Conservation (phyloP, 2,113 vertebrate genomes). For the Agapornis roseicollis region DNA sequence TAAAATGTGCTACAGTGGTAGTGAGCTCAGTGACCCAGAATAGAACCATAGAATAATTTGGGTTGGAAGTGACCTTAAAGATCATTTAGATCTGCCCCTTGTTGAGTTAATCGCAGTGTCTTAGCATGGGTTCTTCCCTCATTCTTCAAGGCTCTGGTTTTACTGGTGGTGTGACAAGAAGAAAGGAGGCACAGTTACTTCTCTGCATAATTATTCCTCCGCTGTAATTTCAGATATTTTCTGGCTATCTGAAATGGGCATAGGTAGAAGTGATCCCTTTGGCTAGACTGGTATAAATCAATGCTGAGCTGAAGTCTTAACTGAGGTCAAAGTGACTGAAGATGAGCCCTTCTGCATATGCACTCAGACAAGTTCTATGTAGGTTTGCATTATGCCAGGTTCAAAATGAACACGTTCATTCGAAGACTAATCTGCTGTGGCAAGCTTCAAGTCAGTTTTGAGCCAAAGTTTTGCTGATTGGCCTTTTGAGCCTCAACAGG, state of each 20-base stretch:
- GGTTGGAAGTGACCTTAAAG: neutral
- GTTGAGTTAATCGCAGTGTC: neutral
- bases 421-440: neutral
- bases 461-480: neutral
- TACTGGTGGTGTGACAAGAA: neutral
- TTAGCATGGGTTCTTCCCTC: neutral
- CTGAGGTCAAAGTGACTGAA: neutral
- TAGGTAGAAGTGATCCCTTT: neutral
- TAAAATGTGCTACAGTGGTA: neutral
- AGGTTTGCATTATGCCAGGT: neutral
- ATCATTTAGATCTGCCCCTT: neutral
- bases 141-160: neutral
- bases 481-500: neutral
- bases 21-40: neutral
- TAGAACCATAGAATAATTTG: neutral
- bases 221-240: neutral
- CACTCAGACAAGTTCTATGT: fast-evolving
- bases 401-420: neutral
- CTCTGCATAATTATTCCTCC: neutral
- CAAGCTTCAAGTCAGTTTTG: neutral
- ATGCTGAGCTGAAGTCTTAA: neutral
- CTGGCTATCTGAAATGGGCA: neutral
- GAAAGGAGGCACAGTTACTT: neutral
- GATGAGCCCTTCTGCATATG: neutral
- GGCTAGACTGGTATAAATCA: neutral